Conservation (phyloP, 2,888 invertebrate genomes). For the Spatulosminthurus flaviceps region DNA sequence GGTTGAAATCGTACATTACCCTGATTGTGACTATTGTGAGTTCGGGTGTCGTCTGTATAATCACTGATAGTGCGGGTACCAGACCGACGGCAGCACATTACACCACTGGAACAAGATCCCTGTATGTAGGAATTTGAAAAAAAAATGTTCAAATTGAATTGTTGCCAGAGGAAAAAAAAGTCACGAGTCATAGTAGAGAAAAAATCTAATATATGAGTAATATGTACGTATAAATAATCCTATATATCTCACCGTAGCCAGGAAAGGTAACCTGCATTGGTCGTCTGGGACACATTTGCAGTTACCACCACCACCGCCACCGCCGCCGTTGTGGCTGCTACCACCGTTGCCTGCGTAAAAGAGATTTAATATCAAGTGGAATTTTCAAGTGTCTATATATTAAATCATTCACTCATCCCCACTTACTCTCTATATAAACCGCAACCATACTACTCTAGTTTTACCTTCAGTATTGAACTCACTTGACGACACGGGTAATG, state of each 20-base stretch:
- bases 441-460: slow-evolving; percentile 1
- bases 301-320: slow-evolving; percentile 2
- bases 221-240: neutral
- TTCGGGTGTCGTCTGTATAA: slow-evolving; percentile 27
- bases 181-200: neutral
- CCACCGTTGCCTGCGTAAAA: neutral
- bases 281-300: slow-evolving; percentile 49
- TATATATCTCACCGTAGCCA: slow-evolving; percentile 31
- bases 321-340: neutral
- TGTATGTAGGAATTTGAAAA: too few relatives aligned
- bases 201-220: neutral
- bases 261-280: slow-evolving; percentile 48
- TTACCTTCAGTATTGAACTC: slow-evolving; percentile 45
- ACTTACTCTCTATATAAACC: too few relatives aligned
- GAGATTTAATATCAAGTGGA: too few relatives aligned
- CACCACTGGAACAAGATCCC: slow-evolving; percentile 59
- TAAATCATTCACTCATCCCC: neutral
- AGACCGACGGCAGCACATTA: slow-evolving; percentile 55
- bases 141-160: neutral
- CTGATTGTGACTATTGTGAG: too few relatives aligned
- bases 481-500: neutral
- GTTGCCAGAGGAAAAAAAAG: neutral
- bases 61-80: slow-evolving; percentile 39
- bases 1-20: slow-evolving; percentile 50
- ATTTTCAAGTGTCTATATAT: too few relatives aligned